Conservation (phyloP, 2,797 vertebrate genomes). For the Melanotaenia pygmaea region DNA sequence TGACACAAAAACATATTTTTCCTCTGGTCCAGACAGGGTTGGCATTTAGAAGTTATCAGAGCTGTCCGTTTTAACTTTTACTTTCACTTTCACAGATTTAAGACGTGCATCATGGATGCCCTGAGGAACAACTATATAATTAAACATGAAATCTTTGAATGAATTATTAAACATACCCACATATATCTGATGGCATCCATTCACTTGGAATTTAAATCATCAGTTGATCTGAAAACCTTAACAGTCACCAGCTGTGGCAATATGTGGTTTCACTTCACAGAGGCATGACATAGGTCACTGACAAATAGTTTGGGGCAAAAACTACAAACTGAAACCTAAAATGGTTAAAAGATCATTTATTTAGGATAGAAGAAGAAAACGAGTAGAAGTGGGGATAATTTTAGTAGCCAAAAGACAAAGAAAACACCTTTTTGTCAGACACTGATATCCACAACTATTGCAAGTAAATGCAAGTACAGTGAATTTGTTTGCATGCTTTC, state of each 20-base stretch:
- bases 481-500: conserved; percentile 2
- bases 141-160: not conserved
- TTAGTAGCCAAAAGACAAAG: conserved; percentile 12
- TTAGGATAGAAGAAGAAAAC: too few species aligned
- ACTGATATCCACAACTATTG: conserved; percentile 46
- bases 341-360: not conserved
- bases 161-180: not conserved
- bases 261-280: not conserved
- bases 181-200: not conserved
- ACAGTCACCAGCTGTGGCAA: not conserved
- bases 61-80: not conserved
- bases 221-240: not conserved
- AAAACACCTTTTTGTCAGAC: conserved; percentile 27
- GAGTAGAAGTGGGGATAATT: not conserved
- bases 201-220: not conserved
- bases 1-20: not conserved
- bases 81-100: not conserved
- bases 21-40: not conserved
- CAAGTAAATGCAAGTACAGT: conserved; percentile 22
- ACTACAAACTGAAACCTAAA: not conserved
- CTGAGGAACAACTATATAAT: not conserved
- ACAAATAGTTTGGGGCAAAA: not conserved
- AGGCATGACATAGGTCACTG: not conserved
- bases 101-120: not conserved
- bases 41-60: not conserved